Evolutionary conservation across 2,113 vertebrate species (phyloP).

Genomic region (Canis aureus): DNA sequence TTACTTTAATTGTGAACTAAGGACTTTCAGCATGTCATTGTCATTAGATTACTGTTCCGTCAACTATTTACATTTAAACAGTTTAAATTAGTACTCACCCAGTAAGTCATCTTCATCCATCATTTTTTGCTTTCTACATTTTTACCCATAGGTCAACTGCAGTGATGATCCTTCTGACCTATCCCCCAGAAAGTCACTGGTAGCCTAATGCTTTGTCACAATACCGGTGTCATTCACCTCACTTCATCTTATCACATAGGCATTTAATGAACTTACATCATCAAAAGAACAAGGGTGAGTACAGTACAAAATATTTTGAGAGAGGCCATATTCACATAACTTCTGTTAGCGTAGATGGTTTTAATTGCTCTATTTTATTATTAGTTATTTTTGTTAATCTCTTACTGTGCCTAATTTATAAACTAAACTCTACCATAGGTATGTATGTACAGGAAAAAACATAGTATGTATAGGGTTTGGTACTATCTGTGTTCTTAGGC

Average conservation of each 20-base stretch:
- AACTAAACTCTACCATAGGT: neutral
- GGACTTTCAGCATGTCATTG: neutral
- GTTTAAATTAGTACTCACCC: neutral
- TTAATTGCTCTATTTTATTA: neutral
- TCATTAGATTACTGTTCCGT: neutral
- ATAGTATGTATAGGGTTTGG: neutral
- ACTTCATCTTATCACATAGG: neutral
- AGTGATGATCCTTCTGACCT: neutral
- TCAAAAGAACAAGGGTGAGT: neutral
- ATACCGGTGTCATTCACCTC: neutral
- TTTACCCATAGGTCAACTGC: neutral
- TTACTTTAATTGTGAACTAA: neutral
- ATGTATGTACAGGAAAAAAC: neutral
- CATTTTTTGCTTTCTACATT: neutral
- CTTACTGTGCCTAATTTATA: neutral
- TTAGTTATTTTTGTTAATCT: neutral
- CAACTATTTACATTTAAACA: neutral
- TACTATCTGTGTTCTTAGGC: no score
- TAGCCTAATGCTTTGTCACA: neutral
- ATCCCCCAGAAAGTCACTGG: neutral
- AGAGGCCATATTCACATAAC: neutral
- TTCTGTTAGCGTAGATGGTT: neutral
- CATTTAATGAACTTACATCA: neutral
- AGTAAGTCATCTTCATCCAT: neutral
- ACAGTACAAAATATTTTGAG: neutral